These are phyloP conservation scores for Cataglyphis altisquamis DNA, from an alignment of 2,888 invertebrate genomes.

Conservation along the genomic window DNA sequence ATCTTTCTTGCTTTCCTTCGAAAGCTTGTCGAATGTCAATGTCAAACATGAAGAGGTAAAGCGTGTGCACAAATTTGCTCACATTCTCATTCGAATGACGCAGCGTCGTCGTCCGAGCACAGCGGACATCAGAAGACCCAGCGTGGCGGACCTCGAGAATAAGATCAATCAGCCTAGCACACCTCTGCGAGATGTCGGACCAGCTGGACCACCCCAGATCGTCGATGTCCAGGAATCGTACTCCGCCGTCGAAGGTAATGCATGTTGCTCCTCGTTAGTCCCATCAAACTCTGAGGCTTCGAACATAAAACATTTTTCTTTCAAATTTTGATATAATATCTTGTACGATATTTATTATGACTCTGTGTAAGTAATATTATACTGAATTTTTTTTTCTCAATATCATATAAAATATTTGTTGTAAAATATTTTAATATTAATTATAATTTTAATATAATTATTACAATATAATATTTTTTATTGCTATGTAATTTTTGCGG, in stretches of 20 bases:
- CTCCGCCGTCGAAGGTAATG: slow-evolving; percentile 97
- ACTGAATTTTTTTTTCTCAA: neutral
- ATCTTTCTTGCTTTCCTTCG: slow-evolving; percentile 38
- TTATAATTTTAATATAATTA: neutral
- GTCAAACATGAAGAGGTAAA: neutral
- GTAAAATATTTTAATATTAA: too few relatives aligned
- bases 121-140: slow-evolving; percentile 94
- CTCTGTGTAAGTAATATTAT: neutral
- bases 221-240: slow-evolving; percentile 98
- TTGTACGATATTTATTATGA: neutral
- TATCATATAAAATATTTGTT: too few relatives aligned
- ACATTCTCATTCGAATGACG: slow-evolving; percentile 44
- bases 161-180: slow-evolving; percentile 96
- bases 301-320: neutral
- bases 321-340: neutral
- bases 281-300: neutral
- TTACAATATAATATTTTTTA: neutral
- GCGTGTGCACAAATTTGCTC: neutral
- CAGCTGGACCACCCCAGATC: slow-evolving; percentile 95
- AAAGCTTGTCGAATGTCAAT: slow-evolving; percentile 31
- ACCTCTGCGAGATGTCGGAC: slow-evolving; percentile 93
- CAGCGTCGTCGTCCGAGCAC: slow-evolving; percentile 95
- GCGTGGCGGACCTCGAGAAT: slow-evolving; percentile 96
- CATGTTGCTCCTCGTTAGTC: neutral
- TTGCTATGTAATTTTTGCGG: neutral